These are phyloP conservation scores for Gymnoscelis rufifasciata DNA, from an alignment of 2,888 invertebrate species.

Conservation along the genomic window DNA sequence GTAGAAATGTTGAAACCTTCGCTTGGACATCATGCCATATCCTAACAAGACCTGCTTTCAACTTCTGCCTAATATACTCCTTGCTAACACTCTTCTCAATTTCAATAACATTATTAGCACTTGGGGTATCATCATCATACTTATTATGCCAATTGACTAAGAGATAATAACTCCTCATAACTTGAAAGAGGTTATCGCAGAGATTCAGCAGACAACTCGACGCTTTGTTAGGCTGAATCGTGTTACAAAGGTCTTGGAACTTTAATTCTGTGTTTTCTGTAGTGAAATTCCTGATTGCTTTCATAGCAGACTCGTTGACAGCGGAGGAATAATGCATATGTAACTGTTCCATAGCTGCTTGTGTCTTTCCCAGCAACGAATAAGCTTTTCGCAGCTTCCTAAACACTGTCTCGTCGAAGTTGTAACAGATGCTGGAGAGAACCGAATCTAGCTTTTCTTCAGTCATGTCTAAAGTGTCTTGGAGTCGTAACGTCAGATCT, in stretches of 20 bases:
- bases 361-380: conserved; percentile 91
- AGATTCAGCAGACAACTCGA: conserved; percentile 88
- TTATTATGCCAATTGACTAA: conserved; percentile 87
- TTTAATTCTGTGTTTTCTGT: conserved; percentile 59
- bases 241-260: conserved; percentile 89
- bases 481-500: conserved; percentile 90
- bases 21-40: conserved; percentile 97
- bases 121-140: conserved; percentile 54
- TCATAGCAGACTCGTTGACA: conserved; percentile 88
- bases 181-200: conserved; percentile 91
- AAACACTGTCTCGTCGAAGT: conserved; percentile 89
- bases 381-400: conserved; percentile 92
- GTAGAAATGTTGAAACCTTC: conserved; percentile 89
- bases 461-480: conserved; percentile 93
- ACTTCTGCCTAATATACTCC: conserved; percentile 90
- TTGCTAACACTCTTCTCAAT: conserved; percentile 84
- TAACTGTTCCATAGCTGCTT: conserved; percentile 95
- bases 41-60: conserved; percentile 90
- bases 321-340: conserved; percentile 97
- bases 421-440: conserved; percentile 85
- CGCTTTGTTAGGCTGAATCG: conserved; percentile 59
- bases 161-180: conserved; percentile 88
- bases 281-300: conserved; percentile 77
- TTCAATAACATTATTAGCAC: conserved; percentile 63
- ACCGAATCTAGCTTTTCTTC: conserved; percentile 95